Conservation (phyloP, 2,888 invertebrate genomes). For the Stegophylla sp. region DNA sequence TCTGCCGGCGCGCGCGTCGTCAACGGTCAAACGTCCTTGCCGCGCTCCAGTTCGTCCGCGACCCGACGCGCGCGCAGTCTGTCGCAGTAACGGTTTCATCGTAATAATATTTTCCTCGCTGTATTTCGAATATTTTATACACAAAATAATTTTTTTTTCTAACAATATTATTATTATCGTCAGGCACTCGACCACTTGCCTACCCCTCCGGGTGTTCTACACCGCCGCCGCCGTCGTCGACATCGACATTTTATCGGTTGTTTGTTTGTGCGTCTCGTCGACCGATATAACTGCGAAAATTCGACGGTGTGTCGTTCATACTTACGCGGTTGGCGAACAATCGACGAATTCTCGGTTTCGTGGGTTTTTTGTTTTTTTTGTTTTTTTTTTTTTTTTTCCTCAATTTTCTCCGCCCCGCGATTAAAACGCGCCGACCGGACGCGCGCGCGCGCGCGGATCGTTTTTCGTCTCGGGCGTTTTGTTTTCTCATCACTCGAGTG, state of each 20-base stretch:
- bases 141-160: no score
- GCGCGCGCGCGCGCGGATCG: background rate
- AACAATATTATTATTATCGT: no score
- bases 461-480: background rate
- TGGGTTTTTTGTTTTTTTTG: no score
- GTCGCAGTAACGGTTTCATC: no score
- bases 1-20: constrained; percentile 55
- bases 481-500: constrained; percentile 23
- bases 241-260: background rate
- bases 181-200: background rate
- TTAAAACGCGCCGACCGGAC: background rate
- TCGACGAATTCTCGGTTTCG: no score
- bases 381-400: background rate
- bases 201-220: background rate
- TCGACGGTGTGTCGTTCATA: background rate
- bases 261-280: background rate
- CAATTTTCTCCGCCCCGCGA: background rate
- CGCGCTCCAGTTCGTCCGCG: constrained; percentile 59
- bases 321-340: no score
- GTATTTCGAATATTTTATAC: no score
- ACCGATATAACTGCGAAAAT: background rate
- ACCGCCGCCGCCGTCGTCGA: background rate
- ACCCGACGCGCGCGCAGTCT: constrained; percentile 37
- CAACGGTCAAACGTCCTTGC: constrained; percentile 59
- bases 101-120: no score